Conservation (phyloP, 2,113 vertebrate genomes). For the Cynoglossus semilaevis region DNA sequence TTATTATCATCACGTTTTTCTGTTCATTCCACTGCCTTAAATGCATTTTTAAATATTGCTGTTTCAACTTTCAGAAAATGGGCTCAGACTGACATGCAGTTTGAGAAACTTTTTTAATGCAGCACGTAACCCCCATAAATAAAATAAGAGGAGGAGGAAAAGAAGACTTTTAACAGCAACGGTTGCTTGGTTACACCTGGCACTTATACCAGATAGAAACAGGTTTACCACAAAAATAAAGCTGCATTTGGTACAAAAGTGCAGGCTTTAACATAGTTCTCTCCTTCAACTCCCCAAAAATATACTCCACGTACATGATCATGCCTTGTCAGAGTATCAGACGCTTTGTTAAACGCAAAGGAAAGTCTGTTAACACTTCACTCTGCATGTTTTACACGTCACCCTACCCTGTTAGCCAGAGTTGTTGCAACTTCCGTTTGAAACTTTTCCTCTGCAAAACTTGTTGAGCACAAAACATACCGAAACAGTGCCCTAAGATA, state of each 20-base stretch:
- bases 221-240: constrained; percentile 21
- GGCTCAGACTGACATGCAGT: background rate
- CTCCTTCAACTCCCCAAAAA: too few relatives aligned
- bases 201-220: constrained; percentile 29
- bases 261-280: constrained; percentile 7
- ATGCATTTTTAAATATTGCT: constrained; percentile 10
- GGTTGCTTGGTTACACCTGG: constrained; percentile 63
- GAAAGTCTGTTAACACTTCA: too few relatives aligned
- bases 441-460: too few relatives aligned
- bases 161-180: constrained; percentile 50
- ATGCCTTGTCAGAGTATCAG: too few relatives aligned
- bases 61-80: constrained; percentile 1
- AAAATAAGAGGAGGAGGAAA: constrained; percentile 29
- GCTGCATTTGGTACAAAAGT: constrained; percentile 5
- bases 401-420: too few relatives aligned
- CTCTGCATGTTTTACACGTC: too few relatives aligned
- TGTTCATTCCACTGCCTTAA: background rate
- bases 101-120: too few relatives aligned
- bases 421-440: too few relatives aligned
- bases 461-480: too few relatives aligned
- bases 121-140: constrained; percentile 27
- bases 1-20: background rate
- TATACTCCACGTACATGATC: too few relatives aligned
- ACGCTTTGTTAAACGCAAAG: too few relatives aligned
- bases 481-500: too few relatives aligned